phyloP scores from a whole-genome alignment of 1,140 invertebrate species.

The Acromyrmex echinatior region DNA sequence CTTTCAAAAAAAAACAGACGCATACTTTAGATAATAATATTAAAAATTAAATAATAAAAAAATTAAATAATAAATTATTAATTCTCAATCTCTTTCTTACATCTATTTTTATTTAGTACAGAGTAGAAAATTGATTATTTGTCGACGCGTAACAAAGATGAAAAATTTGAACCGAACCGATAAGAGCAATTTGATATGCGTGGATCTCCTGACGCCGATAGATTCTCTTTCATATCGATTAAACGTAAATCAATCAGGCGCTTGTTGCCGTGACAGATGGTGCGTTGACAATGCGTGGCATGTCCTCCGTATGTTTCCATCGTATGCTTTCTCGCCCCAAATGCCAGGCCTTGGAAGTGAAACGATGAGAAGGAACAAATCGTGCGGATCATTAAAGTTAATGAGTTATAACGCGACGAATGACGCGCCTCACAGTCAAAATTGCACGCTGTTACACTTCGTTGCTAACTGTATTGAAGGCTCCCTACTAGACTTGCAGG shows the following conservation, averaged over 20 bases:
- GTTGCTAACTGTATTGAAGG: conserved; percentile 6
- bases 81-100: background rate
- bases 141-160: background rate
- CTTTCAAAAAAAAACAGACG: background rate
- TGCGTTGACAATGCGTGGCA: conserved; percentile 47
- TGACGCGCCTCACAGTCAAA: conserved; percentile 33
- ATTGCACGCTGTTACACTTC: conserved; percentile 21
- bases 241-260: conserved; percentile 47
- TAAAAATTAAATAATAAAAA: too few relatives aligned
- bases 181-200: background rate
- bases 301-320: conserved; percentile 70
- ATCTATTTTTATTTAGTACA: background rate
- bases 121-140: background rate
- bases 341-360: conserved; percentile 53
- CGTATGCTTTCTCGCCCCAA: conserved; percentile 61
- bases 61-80: background rate
- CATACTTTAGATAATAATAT: background rate
- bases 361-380: conserved; percentile 47
- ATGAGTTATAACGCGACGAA: conserved; percentile 45
- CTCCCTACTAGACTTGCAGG: background rate
- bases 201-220: background rate
- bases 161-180: background rate
- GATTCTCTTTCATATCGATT: conserved; percentile 17
- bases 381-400: conserved; percentile 61
- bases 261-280: conserved; percentile 42